These are phyloP conservation scores for Oreochromis niloticus DNA, from an alignment of 2,113 vertebrate species.

Conservation along the genomic window DNA sequence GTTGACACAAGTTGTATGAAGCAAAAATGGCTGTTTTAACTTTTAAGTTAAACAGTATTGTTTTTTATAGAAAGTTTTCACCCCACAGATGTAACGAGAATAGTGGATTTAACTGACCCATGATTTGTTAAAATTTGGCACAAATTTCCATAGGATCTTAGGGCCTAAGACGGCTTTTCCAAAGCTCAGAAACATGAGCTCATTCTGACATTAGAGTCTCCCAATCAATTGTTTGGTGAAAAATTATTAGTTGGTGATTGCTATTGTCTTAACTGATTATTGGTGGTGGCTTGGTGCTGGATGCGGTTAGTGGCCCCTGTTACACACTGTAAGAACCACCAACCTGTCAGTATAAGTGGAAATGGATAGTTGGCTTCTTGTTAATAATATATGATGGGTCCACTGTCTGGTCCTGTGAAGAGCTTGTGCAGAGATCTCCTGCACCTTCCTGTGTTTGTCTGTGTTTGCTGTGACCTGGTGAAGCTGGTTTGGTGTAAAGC, in stretches of 20 bases:
- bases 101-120: neutral
- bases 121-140: neutral
- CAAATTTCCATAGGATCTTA: neutral
- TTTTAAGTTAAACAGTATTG: neutral
- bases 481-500: neutral
- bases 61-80: neutral
- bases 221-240: neutral
- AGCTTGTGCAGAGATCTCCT: neutral
- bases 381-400: conserved; percentile 40
- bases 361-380: conserved; percentile 20
- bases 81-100: neutral
- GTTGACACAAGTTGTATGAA: neutral
- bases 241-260: neutral
- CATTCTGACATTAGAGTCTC: neutral
- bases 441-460: neutral
- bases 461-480: neutral
- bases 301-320: neutral
- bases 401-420: neutral
- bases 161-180: neutral
- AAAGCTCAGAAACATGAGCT: neutral
- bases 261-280: neutral
- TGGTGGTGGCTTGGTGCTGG: neutral
- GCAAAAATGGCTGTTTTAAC: neutral
- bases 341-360: conserved; percentile 13
- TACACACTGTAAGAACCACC: neutral